Conservation (phyloP, 2,113 vertebrate species). For the Lampris incognitus region DNA sequence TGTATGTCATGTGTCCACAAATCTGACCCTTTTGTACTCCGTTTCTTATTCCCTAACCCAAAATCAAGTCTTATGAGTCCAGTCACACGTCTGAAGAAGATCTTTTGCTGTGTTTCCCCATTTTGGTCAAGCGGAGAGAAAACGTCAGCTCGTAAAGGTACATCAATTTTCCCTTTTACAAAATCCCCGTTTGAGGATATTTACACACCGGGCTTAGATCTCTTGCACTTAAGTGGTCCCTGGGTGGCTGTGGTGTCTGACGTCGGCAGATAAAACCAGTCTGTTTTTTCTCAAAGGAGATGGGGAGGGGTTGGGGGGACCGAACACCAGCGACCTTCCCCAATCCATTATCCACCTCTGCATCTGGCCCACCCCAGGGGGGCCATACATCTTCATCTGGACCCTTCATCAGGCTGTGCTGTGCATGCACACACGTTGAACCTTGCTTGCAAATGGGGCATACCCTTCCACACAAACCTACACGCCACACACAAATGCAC, state of each 20-base stretch:
- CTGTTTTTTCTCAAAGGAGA: constrained; percentile 63
- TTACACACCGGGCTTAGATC: constrained; percentile 35
- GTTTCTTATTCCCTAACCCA: too few relatives aligned
- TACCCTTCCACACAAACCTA: constrained; percentile 7
- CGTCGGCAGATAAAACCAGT: constrained; percentile 44
- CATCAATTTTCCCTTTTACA: constrained; percentile 10
- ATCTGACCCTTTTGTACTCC: too few relatives aligned
- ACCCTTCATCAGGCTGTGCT: constrained; percentile 31
- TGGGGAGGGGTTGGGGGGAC: constrained; percentile 42
- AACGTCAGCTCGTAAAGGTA: too few relatives aligned
- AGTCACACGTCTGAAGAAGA: too few relatives aligned
- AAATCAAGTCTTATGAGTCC: too few relatives aligned
- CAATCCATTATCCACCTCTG: constrained; percentile 52
- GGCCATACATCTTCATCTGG: constrained; percentile 58
- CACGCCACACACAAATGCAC: constrained; percentile 8
- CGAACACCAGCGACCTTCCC: constrained; percentile 29
- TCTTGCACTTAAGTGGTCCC: constrained; percentile 41
- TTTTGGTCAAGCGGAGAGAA: not conserved
- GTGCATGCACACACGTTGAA: constrained; percentile 19
- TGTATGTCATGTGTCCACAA: too few relatives aligned
- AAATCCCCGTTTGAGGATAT: constrained; percentile 38
- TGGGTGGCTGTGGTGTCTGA: constrained; percentile 43
- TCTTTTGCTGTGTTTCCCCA: not conserved
- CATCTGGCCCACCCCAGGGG: constrained; percentile 39
- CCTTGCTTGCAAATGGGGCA: not conserved